These are phyloP conservation scores for Dicerorhinus sumatrensis DNA, from an alignment of 2,113 vertebrate species.

Conservation along the genomic window DNA sequence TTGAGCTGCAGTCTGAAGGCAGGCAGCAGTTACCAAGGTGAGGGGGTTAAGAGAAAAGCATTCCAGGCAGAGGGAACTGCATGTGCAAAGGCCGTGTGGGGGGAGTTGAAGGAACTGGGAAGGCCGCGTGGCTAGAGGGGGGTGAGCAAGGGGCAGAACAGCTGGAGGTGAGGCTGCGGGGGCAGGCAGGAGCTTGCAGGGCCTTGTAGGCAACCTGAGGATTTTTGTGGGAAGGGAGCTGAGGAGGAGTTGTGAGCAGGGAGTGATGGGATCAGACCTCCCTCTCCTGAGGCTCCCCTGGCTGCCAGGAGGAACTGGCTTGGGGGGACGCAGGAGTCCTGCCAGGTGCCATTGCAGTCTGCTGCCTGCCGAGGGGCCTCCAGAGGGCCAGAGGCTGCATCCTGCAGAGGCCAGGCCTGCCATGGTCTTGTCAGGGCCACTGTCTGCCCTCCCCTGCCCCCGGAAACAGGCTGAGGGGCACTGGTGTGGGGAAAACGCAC, in stretches of 20 bases:
- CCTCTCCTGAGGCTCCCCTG: background rate
- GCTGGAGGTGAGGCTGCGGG: background rate
- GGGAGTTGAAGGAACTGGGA: background rate
- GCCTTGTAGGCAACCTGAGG: background rate
- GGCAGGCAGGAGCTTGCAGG: background rate
- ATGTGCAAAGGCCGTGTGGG: background rate
- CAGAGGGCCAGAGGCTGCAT: background rate
- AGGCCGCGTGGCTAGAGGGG: background rate
- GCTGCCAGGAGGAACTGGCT: background rate
- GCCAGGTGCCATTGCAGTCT: background rate
- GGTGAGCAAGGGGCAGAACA: background rate
- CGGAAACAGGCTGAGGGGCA: background rate
- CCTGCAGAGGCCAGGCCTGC: background rate
- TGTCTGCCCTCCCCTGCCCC: rapidly evolving
- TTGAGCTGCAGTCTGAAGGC: background rate
- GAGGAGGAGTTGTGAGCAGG: background rate
- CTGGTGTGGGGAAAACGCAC: background rate
- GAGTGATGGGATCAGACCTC: background rate
- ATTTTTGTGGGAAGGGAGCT: background rate
- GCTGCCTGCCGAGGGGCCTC: background rate
- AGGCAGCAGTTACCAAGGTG: background rate
- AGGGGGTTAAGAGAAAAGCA: background rate
- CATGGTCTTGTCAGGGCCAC: background rate
- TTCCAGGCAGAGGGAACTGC: background rate
- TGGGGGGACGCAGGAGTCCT: background rate